Evolutionary conservation across 2,113 vertebrate species (phyloP).

Genomic region (Dasypus novemcinctus): DNA sequence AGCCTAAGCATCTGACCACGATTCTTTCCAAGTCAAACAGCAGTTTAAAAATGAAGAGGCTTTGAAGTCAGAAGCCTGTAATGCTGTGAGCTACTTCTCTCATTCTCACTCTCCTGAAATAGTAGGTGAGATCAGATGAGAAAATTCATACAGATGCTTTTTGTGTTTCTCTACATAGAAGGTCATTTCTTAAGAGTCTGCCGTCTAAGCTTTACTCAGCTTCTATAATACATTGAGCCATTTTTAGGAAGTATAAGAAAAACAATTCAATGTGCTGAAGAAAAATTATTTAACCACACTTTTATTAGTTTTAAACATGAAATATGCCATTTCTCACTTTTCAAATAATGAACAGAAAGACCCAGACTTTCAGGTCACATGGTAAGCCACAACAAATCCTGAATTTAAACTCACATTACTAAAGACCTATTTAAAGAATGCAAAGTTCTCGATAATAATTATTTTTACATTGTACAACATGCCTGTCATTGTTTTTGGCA

Average conservation of each 20-base stretch:
- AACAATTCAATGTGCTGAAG: background rate
- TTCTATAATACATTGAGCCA: slow-evolving; percentile 12
- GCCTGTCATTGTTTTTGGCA: background rate
- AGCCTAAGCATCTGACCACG: slow-evolving; percentile 59
- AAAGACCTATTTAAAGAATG: background rate
- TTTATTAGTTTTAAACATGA: slow-evolving; percentile 30
- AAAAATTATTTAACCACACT: slow-evolving; percentile 38
- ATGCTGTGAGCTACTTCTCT: slow-evolving; percentile 21
- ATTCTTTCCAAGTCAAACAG: slow-evolving; percentile 69
- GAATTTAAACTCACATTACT: background rate
- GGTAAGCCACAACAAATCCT: background rate
- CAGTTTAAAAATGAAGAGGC: slow-evolving; percentile 41
- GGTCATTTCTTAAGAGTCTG: slow-evolving; percentile 51
- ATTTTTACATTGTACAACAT: background rate
- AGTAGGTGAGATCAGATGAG: slow-evolving; percentile 66
- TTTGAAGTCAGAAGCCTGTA: slow-evolving; percentile 67
- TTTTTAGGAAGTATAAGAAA: slow-evolving; percentile 39
- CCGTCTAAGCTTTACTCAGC: slow-evolving; percentile 31
- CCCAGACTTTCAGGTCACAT: background rate
- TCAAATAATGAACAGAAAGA: slow-evolving; percentile 40
- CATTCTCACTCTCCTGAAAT: slow-evolving; percentile 55
- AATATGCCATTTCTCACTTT: slow-evolving; percentile 42
- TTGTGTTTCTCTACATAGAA: slow-evolving; percentile 59
- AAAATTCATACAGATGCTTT: slow-evolving; percentile 47
- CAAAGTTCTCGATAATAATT: background rate